Evolutionary conservation across 2,113 vertebrate species (phyloP).

Genomic region (Heptranchias perlo): DNA sequence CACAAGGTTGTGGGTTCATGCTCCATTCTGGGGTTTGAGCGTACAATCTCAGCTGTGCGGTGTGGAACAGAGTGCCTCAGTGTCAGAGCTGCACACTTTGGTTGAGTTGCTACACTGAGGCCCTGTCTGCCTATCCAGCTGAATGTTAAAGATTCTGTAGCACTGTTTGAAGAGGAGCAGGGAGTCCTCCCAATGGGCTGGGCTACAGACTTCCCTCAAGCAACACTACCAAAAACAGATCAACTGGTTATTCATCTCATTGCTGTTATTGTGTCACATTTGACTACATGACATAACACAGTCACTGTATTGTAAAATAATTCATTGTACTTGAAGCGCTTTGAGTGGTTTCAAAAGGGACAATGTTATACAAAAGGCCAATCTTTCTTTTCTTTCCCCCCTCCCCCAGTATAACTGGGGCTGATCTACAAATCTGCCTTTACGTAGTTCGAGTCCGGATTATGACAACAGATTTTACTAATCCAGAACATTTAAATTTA

Average conservation of each 20-base stretch:
- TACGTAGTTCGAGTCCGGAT: neutral
- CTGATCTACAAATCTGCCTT: neutral
- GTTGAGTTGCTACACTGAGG: neutral
- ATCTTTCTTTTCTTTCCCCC: neutral
- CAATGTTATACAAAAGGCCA: neutral
- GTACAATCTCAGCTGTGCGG: too few relatives aligned
- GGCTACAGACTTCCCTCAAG: neutral
- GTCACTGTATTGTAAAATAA: neutral
- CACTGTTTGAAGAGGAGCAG: neutral
- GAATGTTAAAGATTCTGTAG: neutral
- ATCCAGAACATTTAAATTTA: neutral
- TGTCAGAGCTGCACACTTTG: neutral
- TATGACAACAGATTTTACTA: neutral
- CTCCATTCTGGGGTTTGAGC: too few relatives aligned
- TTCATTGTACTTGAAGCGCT: neutral
- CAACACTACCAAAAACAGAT: neutral
- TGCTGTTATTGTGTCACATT: neutral
- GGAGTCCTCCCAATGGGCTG: neutral
- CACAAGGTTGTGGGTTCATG: neutral
- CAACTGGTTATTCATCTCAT: neutral
- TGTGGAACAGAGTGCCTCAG: neutral
- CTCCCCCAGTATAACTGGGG: neutral
- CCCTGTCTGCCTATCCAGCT: too few relatives aligned
- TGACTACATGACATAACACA: neutral
- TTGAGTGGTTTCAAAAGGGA: neutral